phyloP scores from a whole-genome alignment of 2,113 vertebrate species.

The Scomber japonicus region DNA sequence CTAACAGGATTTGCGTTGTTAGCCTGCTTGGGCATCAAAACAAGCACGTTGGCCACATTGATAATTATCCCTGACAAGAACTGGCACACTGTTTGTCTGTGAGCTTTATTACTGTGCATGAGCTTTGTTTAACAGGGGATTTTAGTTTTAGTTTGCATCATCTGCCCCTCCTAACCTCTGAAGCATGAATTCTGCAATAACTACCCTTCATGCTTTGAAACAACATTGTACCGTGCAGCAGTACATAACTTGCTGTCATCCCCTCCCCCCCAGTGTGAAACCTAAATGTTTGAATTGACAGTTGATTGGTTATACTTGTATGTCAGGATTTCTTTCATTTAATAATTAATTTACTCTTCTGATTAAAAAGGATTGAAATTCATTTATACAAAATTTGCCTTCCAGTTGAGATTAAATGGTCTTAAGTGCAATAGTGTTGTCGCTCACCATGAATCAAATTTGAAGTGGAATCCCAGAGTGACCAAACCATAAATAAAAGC shows the following conservation, averaged over 20 bases:
- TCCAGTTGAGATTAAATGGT: no score
- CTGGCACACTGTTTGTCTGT: slow-evolving; percentile 36
- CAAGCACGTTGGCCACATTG: not conserved
- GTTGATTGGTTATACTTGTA: not conserved
- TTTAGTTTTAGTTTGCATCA: slow-evolving; percentile 14
- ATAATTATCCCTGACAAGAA: slow-evolving; percentile 4
- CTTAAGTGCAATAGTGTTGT: no score
- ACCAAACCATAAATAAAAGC: no score
- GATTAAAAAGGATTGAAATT: not conserved
- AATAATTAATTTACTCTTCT: not conserved
- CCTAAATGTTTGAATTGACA: not conserved
- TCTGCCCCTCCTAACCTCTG: not conserved
- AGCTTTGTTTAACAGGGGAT: slow-evolving; percentile 37
- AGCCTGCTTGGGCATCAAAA: slow-evolving; percentile 24
- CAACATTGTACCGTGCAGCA: not conserved
- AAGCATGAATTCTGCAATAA: slow-evolving; percentile 42
- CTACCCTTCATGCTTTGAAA: slow-evolving; percentile 28
- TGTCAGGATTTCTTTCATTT: not conserved
- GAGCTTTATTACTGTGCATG: slow-evolving; percentile 69
- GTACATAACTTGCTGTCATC: not conserved
- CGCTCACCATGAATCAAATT: no score
- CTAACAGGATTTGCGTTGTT: slow-evolving; percentile 27
- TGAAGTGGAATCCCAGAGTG: no score
- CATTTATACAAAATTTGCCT: no score
- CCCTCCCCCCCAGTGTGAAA: not conserved